phyloP scores from a whole-genome alignment of 92 coral and sea anemone species.

The Phenganax stokvisi region DNA sequence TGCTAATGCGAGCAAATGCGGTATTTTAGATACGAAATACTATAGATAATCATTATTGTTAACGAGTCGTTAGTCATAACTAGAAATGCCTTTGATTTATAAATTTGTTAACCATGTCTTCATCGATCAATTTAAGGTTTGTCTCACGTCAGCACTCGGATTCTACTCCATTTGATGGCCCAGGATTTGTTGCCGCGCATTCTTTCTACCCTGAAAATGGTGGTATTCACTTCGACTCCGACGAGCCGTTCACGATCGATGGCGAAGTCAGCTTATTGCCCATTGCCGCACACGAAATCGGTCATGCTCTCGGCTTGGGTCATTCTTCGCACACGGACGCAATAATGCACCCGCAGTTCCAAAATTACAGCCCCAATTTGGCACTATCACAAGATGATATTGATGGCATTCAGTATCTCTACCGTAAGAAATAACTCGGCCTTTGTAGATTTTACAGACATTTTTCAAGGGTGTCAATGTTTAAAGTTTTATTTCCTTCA shows the following conservation, averaged over 20 bases:
- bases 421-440: conserved; percentile 38
- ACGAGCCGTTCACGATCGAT: conserved; percentile 47
- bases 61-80: too few species aligned
- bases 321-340: conserved; percentile 44
- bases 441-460: too few species aligned
- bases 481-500: too few species aligned
- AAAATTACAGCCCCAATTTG: conserved; percentile 36
- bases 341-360: conserved; percentile 44
- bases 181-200: conserved; percentile 50
- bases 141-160: conserved; percentile 32
- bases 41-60: too few species aligned
- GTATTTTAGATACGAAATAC: too few species aligned
- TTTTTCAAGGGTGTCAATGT: too few species aligned
- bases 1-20: too few species aligned
- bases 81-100: too few species aligned
- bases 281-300: conserved; percentile 54
- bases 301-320: conserved; percentile 56
- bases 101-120: too few species aligned
- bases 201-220: conserved; percentile 51
- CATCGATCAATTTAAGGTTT: conserved; percentile 33
- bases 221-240: conserved; percentile 55
- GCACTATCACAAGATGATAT: conserved; percentile 48
- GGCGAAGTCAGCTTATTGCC: conserved; percentile 40
- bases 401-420: conserved; percentile 50
- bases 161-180: conserved; percentile 47